Base-by-base conservation (phyloP, 2,797 vertebrate species). In the Anguilla megastoma region DNA sequence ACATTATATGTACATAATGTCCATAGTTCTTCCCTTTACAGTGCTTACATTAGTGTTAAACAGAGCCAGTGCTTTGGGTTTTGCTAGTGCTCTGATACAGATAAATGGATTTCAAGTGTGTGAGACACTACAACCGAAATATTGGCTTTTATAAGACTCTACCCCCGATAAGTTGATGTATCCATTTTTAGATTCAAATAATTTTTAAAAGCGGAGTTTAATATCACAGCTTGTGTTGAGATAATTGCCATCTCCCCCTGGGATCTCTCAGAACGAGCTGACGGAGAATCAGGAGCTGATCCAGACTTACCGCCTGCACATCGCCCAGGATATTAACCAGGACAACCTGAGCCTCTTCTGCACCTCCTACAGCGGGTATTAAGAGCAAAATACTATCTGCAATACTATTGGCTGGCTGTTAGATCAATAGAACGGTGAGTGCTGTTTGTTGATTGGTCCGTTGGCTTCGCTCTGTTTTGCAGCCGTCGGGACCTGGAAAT, bases 291-390 rank as follows among this genome's bases (percentile, higher is more conserved):
- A 97, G 93, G 98, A 99, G 93, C 94, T 99, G 93, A 98, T 99
- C 94, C 98, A 99, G 94, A 99, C 98, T 0, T 99, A 99, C 94
- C 96, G 98, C 90, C 96, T 99, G 85, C 98, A 99, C 91, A 98
- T 99, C 0, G 96, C 97, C 0, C 98, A 99, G 90, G 98, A 99
- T 93, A 99, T 99, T 93, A 99, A 99, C 95, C 98, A 99, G 92
- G 97, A 99, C 89, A 99, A 99, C 93, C 95, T 99, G 90, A 97
- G 97, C 66, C 97, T 99, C 60, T 99, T 99, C 92, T 97, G 98
- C 89, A 96, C 96, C 89, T 97, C 98, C 86, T 99, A 99, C 93
- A 97, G 93, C 93, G 95, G 94, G 94, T 96, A 94, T 30, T 10
- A 9, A 18, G 14, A 36, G 18, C 6, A 45, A 30, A 48, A 48